Base-by-base conservation (phyloP, 2,113 vertebrate genomes). In the Chaetorhynchus papuensis region DNA sequence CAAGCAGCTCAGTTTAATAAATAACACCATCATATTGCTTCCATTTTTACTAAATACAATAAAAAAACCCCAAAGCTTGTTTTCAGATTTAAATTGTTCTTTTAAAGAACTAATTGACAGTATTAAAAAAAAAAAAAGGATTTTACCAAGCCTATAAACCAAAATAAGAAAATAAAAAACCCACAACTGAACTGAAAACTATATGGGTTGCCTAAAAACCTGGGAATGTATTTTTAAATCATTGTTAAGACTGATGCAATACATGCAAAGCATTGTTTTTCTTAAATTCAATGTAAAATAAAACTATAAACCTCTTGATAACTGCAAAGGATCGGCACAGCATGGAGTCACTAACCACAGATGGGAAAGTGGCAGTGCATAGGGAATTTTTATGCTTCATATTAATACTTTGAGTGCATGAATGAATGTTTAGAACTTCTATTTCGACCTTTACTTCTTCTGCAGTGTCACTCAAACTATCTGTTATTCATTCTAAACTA, bases 1-100 rank as follows among this genome's bases (percentile, higher is more conserved):
- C n/a, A 91, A 77, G 77, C 31, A 83, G 42, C 18, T 64, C 45
- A 37, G 45, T 87, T 92, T 60, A 91, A 80, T 59, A 33, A 71
- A 37, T 28, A n/a, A 5, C 2, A 5, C 6, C 44, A 82, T 13
- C 11, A 6, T 12, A 66, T 4, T 56, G 30, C 21, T 83, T 44
- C 49, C 4, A 71, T 35, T 89, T 83, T 76, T 60, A 72, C 37
- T 52, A 60, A 80, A 68, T 26, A 60, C 15, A 37, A 64, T 18
- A 9, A 49, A 31, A 30, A 44, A 15, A 0, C 2, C 8, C 61
- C 4, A 37, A 44, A 57, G 31, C 7, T 52, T 64, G 15, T 39
- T 79, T 84, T 80, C 53, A 83, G 39, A 66, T 50, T 86, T 71
- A 33, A 85, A 44, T 37, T 39, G 35, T 49, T 86, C 14, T 87